Base-by-base conservation (phyloP, 2,888 invertebrate genomes). In the Plutella xylostella region DNA sequence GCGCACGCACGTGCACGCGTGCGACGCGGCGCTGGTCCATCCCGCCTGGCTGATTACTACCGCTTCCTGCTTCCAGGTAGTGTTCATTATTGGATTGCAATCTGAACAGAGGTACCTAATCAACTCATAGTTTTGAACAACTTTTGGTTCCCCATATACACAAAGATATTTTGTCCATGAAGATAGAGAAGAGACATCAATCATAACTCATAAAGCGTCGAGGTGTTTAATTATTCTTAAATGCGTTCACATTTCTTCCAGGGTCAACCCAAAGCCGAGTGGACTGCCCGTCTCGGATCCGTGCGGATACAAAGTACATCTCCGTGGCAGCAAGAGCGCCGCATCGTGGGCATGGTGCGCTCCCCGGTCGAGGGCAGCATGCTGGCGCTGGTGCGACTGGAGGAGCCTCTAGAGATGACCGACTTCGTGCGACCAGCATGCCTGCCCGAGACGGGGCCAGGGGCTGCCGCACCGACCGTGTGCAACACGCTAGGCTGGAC, bases 351-450 rank as follows among this genome's bases (percentile, higher is more conserved):
- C 22, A 92, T 95, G 91, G 90, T 93, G 14, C 93, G 94, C 55
- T 94, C 94, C 1, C 95, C 94, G 0, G 93, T 95, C 0, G 94
- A 94, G 69, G 95, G 95, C 18, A 94, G 94, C 55, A 92, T 92
- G 51, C 86, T 94, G 4, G 94, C 93, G 0, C 72, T 95, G 45
- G 87, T 94, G 34, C 91, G 94, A 51, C 75, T 96, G 31, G 93
- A 94, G 39, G 89, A 90, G 46, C 87, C 92, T 0, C 86, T 93
- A 0, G 80, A 82, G 46, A 88, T 90, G 61, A 92, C 92, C 0
- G 94, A 95, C 71, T 94, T 94, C 61, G 90, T 95, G 2, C 86
- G 94, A 21, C 93, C 94, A 0, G 87, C 92, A 52, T 95, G 95
- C 61, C 71, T 95, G 30, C 91, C 93, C 0, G 88, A 90, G 47